Evolutionary conservation across 2,888 invertebrate genomes (phyloP), one percentile per base, ranked within the genome.

Genomic region (Yponomeuta sedellus): DNA sequence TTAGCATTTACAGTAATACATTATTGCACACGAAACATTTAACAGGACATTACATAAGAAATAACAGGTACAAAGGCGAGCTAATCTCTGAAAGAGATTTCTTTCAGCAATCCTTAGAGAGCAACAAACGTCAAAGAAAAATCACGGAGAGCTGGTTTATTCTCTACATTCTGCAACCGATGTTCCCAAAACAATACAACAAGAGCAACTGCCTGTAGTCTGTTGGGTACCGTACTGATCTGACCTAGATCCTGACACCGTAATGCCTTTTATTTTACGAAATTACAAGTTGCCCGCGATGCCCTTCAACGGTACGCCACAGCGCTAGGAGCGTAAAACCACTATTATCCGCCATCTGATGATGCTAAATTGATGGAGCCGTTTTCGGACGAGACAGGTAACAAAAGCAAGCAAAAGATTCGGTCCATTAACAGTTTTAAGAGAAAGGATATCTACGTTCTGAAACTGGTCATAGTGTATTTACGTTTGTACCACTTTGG

Each of bases 251-350:
- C 67, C 62, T 20, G 52, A 57, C 64, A 56, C 66, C 65, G 59
- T 68, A 67, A 68, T 69, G 64, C 64, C 58, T 64, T 67, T 67
- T 68, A 67, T 69, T 66, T 65, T 44, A 11, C 40, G n/a, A 65
- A 66, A 69, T 69, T 69, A 63, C 67, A 57, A 68, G 59, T 65
- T 64, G 62, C 61, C 63, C 20, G 12, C 20, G 63, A 40, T 63
- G 63, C 63, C 63, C 63, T 63, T 63, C 63, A 63, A 63, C 63
- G 63, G 63, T 63, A 63, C 16, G 22, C 16, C 16, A 59, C 28
- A 62, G 39, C 39, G 59, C 28, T 40, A 40, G 44, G 22, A 63
- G 28, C 61, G 16, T 22, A 10, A 61, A 61, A 61, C 63, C 40
- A 20, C 39, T 20, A 63, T 63, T 52, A 63, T 11, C 63, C 63